These are phyloP conservation scores for Syngnathus acus DNA, from an alignment of 2,797 vertebrate species.

Conservation along the genomic window DNA sequence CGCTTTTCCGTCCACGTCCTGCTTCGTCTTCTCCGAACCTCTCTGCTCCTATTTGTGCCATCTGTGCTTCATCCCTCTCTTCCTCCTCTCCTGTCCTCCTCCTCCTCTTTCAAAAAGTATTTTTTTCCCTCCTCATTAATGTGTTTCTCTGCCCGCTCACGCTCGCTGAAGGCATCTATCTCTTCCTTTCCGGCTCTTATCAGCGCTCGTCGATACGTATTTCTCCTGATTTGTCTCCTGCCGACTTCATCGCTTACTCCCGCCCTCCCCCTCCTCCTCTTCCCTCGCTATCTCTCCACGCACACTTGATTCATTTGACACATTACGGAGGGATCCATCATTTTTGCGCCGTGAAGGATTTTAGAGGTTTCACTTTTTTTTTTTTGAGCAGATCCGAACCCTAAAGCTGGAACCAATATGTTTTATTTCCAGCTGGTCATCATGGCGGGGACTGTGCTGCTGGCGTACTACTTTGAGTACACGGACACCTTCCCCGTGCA, in stretches of 20 bases:
- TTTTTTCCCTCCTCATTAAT: constrained; percentile 29
- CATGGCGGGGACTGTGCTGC: constrained; percentile 82
- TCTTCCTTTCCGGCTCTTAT: constrained; percentile 16
- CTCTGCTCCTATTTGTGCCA: constrained; percentile 26
- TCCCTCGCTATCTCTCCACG: constrained; percentile 51
- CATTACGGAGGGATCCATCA: constrained; percentile 57
- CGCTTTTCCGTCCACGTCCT: constrained; percentile 3
- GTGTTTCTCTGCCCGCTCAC: constrained; percentile 51
- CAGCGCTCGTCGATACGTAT: constrained; percentile 9
- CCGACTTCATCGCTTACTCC: constrained; percentile 34
- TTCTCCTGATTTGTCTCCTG: constrained; percentile 46
- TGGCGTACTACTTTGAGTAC: constrained; percentile 91
- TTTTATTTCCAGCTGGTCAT: constrained; percentile 83
- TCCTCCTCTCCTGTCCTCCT: constrained; percentile 9
- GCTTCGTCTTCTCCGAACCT: constrained; percentile 2
- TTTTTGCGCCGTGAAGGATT: constrained; percentile 41
- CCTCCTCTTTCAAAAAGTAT: constrained; percentile 23
- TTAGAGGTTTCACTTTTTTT: constrained; percentile 10
- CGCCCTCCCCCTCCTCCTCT: constrained; percentile 13
- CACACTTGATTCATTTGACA: constrained; percentile 65
- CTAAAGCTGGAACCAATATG: constrained; percentile 61
- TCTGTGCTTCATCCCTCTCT: constrained; percentile 28
- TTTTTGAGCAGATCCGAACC: constrained; percentile 26
- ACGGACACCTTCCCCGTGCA: constrained; percentile 89
- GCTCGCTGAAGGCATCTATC: constrained; percentile 42